phyloP scores from a whole-genome alignment of 2,797 vertebrate genomes.

The Labroides dimidiatus region DNA sequence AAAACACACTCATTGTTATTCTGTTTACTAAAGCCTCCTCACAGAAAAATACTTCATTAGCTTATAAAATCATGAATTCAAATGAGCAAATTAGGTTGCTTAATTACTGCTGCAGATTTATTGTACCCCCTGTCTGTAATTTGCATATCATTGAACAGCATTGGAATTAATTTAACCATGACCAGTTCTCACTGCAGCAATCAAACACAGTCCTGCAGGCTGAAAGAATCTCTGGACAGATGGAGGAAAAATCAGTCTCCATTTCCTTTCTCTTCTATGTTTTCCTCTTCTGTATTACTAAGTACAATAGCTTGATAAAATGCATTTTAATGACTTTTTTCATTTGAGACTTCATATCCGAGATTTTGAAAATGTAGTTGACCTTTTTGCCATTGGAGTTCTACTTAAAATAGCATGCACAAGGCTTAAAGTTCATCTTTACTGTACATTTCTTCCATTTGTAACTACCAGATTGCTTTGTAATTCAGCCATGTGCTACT shows the following conservation, averaged over 20 bases:
- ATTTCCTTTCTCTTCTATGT: slow-evolving; percentile 15
- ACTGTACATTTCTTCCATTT: too few relatives aligned
- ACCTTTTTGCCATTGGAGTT: too few relatives aligned
- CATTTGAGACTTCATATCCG: too few relatives aligned
- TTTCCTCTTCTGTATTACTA: slow-evolving; percentile 13
- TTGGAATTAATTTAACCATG: slow-evolving; percentile 59
- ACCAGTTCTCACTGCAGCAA: slow-evolving; percentile 52
- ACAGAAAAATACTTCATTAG: slow-evolving; percentile 37
- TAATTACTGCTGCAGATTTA: slow-evolving; percentile 61
- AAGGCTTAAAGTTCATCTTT: too few relatives aligned
- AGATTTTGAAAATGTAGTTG: too few relatives aligned
- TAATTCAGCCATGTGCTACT: slow-evolving; percentile 16
- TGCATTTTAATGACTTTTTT: background rate
- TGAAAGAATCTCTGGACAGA: slow-evolving; percentile 53
- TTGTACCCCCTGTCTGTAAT: slow-evolving; percentile 52
- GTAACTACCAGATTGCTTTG: too few relatives aligned
- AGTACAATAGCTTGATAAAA: slow-evolving; percentile 27
- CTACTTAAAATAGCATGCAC: too few relatives aligned
- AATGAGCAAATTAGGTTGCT: slow-evolving; percentile 51
- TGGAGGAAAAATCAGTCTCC: slow-evolving; percentile 50
- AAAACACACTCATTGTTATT: slow-evolving; percentile 1
- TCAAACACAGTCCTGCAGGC: slow-evolving; percentile 41
- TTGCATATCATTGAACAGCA: slow-evolving; percentile 50
- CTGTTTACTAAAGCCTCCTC: slow-evolving; percentile 26
- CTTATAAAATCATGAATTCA: slow-evolving; percentile 54